These are phyloP conservation scores for Papilio polytes DNA, from an alignment of 1,140 invertebrate genomes.

Conservation along the genomic window DNA sequence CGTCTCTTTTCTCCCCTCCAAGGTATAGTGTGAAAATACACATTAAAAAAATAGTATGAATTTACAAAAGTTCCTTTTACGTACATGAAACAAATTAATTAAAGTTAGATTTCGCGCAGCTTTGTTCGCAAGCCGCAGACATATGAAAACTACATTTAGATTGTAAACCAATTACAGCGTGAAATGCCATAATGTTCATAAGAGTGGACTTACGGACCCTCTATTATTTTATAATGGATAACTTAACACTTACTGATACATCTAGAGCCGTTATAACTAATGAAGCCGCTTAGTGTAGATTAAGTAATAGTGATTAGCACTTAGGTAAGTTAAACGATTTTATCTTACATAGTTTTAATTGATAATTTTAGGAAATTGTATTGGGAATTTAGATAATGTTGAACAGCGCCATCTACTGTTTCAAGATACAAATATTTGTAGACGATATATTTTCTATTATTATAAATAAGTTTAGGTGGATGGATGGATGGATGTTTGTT, in stretches of 20 bases:
- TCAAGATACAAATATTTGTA: too few relatives aligned
- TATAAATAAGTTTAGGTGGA: too few relatives aligned
- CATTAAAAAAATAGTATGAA: neutral
- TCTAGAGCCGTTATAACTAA: neutral
- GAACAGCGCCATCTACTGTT: neutral
- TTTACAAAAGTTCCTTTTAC: neutral
- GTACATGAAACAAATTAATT: conserved; percentile 6
- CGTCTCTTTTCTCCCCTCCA: too few relatives aligned
- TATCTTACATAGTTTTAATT: neutral
- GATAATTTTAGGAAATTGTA: too few relatives aligned
- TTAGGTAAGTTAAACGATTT: neutral
- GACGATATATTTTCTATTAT: too few relatives aligned
- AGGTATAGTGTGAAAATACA: too few relatives aligned
- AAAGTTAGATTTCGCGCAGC: neutral
- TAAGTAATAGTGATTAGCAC: neutral
- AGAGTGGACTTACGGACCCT: neutral
- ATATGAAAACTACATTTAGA: conserved; percentile 10
- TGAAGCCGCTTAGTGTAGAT: neutral
- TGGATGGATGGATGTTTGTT: too few relatives aligned
- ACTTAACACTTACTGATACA: neutral
- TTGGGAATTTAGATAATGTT: neutral
- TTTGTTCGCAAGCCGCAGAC: conserved; percentile 8
- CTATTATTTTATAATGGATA: neutral
- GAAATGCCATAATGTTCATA: neutral
- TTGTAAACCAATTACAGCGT: conserved; percentile 8